phyloP scores from a whole-genome alignment of 2,113 vertebrate species.

The human region GRCh38 chr2:116141001-116141500 shows the following conservation, averaged over 20 bases:
- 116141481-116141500: neutral
- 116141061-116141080: neutral
- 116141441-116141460: neutral
- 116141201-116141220: neutral
- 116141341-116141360: neutral
- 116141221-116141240: neutral
- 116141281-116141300: neutral
- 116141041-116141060: neutral
- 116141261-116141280: neutral
- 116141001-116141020: neutral
- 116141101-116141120: neutral
- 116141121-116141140: neutral
- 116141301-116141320: neutral
- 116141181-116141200: neutral
- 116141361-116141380: neutral
- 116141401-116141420: neutral
- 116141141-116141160: neutral
- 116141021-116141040: neutral
- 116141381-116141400: neutral
- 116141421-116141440: neutral
- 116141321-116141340: neutral
- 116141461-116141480: neutral
- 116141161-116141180: neutral
- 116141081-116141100: neutral
- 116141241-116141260: neutral